A percentile compares a stretch with the other conserved stretches of the same genome.
Conservation (phyloP, 2,888 invertebrate genomes). For the Meliscaeva auricollis region DNA sequence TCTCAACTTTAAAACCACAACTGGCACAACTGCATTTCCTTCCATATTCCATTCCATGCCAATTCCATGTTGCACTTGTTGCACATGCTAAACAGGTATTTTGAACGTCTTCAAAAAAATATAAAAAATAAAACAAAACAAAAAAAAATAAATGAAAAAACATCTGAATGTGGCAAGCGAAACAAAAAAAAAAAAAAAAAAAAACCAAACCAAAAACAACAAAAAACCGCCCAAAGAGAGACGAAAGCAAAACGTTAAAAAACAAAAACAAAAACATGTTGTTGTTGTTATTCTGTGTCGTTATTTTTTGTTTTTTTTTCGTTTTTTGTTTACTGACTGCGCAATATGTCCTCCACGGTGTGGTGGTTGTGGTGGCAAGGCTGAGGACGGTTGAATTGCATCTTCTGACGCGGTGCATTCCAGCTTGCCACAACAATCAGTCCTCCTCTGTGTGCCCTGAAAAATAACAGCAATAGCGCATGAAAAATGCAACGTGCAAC, state of each 20-base stretch:
- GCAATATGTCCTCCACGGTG: constrained; percentile 68
- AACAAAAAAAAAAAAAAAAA: constrained; percentile 23
- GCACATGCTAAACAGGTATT: constrained; percentile 76
- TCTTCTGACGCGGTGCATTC: constrained; percentile 73
- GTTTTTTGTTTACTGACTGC: constrained; percentile 38
- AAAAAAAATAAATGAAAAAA: constrained; percentile 41
- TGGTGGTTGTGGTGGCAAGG: constrained; percentile 42
- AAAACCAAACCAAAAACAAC: constrained; percentile 15
- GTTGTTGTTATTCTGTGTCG: no score
- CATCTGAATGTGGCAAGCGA: constrained; percentile 56
- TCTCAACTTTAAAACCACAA: constrained; percentile 40
- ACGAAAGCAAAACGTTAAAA: constrained; percentile 30
- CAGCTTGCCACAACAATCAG: constrained; percentile 18
- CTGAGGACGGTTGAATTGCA: constrained; percentile 63
- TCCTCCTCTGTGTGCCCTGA: constrained; percentile 1
- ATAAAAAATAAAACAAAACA: constrained; percentile 13
- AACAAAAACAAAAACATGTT: constrained; percentile 18
- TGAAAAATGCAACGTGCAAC: constrained; percentile 58
- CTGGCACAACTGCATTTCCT: constrained; percentile 72
- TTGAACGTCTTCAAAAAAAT: constrained; percentile 34
- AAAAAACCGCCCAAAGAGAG: constrained; percentile 27
- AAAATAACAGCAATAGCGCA: constrained; percentile 30
- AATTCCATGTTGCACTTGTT: constrained; percentile 74
- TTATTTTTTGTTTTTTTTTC: constrained; percentile 23
- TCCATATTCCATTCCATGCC: constrained; percentile 58